These are phyloP conservation scores for Sussaba pulchella DNA, from an alignment of 2,888 invertebrate genomes.

Conservation along the genomic window DNA sequence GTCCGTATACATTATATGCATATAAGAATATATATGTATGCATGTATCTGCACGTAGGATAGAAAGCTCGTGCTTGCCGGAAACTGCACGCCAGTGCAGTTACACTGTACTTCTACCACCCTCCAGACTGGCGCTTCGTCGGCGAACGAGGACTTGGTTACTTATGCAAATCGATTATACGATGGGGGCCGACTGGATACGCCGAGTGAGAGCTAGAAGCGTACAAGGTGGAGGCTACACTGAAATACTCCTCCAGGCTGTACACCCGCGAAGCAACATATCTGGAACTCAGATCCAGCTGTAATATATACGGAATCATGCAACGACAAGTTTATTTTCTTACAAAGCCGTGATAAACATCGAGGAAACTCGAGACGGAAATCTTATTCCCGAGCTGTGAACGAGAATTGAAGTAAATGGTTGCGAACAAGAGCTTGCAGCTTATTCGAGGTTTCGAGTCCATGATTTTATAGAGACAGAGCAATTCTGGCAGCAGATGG, in stretches of 20 bases:
- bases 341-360: slow-evolving; percentile 17
- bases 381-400: background rate
- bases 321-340: slow-evolving; percentile 36
- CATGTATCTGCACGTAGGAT: slow-evolving; percentile 46
- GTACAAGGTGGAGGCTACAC: slow-evolving; percentile 21
- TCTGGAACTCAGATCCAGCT: background rate
- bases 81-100: slow-evolving; percentile 51
- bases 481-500: no score
- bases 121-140: slow-evolving; percentile 46
- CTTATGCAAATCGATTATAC: slow-evolving; percentile 71
- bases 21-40: slow-evolving; percentile 1
- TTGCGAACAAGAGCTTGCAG: background rate
- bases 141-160: slow-evolving; percentile 66
- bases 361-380: slow-evolving; percentile 5
- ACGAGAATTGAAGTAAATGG: background rate
- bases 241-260: slow-evolving; percentile 25
- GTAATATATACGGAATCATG: slow-evolving; percentile 15
- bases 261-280: slow-evolving; percentile 5
- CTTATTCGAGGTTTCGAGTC: no score
- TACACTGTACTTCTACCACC: slow-evolving; percentile 25
- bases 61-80: slow-evolving; percentile 44
- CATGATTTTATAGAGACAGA: background rate
- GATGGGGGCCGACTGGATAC: slow-evolving; percentile 53
- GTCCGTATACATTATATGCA: slow-evolving; percentile 31
- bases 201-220: slow-evolving; percentile 23